Conservation (phyloP, 2,797 vertebrate species). For the Decapterus maruadsi region DNA sequence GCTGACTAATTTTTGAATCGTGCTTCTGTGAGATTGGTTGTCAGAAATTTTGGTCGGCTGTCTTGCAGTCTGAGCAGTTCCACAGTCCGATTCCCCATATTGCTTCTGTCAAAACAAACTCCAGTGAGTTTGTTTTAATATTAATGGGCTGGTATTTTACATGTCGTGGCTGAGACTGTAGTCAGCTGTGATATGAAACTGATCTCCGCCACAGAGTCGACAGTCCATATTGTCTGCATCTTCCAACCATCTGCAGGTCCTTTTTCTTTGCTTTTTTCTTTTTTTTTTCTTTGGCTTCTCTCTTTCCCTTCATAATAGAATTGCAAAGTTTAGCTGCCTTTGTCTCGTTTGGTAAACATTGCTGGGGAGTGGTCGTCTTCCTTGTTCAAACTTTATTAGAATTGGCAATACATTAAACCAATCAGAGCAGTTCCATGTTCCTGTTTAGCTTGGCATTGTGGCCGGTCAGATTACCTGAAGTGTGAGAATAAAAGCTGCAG, state of each 20-base stretch:
- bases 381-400: slow-evolving; percentile 12
- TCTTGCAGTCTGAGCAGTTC: slow-evolving; percentile 9
- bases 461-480: not conserved
- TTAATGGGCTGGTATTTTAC: slow-evolving; percentile 9
- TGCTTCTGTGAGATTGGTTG: slow-evolving; percentile 1
- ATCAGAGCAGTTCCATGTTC: not conserved
- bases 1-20: slow-evolving; percentile 12
- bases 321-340: not conserved
- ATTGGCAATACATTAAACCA: not conserved
- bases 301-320: not conserved
- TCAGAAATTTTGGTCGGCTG: not conserved
- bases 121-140: slow-evolving; percentile 22
- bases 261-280: not conserved
- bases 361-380: not conserved
- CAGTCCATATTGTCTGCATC: not conserved
- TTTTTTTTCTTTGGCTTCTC: not conserved
- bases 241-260: not conserved
- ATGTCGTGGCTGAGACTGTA: not conserved
- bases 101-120: slow-evolving; percentile 21
- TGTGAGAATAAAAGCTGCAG: not conserved
- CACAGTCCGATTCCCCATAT: not conserved
- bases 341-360: slow-evolving; percentile 4
- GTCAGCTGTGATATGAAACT: slow-evolving; percentile 5
- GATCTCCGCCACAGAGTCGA: not conserved
- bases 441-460: not conserved